Evolutionary conservation across 35 echinoderm and acorn worm species (phyloP).

Genomic region (Holothuria glaberrima): DNA sequence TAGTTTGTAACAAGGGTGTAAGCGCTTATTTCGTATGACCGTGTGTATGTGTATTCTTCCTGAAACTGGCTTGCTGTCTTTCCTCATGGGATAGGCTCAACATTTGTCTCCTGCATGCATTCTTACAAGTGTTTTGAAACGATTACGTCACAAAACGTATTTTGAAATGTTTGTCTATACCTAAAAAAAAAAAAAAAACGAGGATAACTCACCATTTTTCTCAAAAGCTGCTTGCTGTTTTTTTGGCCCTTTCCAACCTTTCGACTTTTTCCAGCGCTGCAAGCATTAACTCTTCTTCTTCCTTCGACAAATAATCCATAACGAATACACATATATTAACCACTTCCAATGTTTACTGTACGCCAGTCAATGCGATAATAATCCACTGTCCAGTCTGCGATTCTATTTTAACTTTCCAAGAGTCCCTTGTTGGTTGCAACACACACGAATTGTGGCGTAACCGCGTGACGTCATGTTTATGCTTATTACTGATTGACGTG

Average conservation of each 20-base stretch:
- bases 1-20: too few species aligned
- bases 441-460: background rate
- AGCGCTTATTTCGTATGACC: too few species aligned
- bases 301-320: background rate
- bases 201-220: constrained; percentile 22
- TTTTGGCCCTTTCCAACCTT: constrained; percentile 19
- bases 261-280: background rate
- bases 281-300: constrained; percentile 1
- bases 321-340: too few species aligned
- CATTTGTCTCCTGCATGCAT: too few species aligned
- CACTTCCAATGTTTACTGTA: background rate
- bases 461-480: background rate
- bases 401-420: too few species aligned
- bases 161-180: too few species aligned
- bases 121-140: too few species aligned
- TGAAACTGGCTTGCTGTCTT: too few species aligned
- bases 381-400: too few species aligned
- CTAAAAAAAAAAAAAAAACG: background rate
- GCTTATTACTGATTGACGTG: background rate
- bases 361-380: background rate
- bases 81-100: too few species aligned
- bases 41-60: too few species aligned
- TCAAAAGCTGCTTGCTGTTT: constrained; percentile 9
- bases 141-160: too few species aligned
- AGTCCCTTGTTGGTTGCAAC: background rate